A percentile compares a stretch with the other conserved stretches of the same genome.
Conservation (phyloP, 2,888 invertebrate species). For the Drosophila ezoana region DNA sequence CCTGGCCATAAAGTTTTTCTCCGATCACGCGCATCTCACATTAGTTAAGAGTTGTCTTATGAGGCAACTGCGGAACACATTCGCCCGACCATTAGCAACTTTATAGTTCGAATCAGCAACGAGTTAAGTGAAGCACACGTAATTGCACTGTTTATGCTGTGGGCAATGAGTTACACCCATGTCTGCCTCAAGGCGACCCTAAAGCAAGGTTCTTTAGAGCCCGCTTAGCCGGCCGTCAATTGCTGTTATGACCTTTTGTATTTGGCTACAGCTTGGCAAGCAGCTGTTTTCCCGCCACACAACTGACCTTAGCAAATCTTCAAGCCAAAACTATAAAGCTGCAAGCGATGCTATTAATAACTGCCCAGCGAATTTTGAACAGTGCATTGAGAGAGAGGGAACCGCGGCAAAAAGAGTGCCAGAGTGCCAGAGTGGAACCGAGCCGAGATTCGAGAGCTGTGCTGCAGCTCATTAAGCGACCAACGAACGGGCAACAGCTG, state of each 20-base stretch:
- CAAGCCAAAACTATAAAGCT: conserved; percentile 46
- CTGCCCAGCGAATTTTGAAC: conserved; percentile 56
- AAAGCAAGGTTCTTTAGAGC: conserved; percentile 67
- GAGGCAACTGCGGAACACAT: conserved; percentile 51
- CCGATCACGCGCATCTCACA: conserved; percentile 38
- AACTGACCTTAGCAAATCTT: conserved; percentile 67
- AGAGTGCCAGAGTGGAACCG: conserved; percentile 20
- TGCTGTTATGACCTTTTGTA: conserved; percentile 65
- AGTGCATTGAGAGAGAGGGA: conserved; percentile 37
- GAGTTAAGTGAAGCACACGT: conserved; percentile 7
- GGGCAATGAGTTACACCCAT: conserved; percentile 45
- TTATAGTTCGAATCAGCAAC: conserved; percentile 11
- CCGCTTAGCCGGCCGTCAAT: conserved; percentile 51
- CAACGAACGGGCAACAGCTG: conserved; percentile 61
- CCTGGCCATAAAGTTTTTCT: conserved; percentile 10
- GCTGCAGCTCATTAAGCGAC: conserved; percentile 73
- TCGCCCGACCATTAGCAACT: conserved; percentile 29
- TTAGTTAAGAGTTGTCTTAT: conserved; percentile 26
- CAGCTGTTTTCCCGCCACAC: conserved; percentile 57
- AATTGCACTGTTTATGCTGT: conserved; percentile 29
- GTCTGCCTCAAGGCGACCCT: conserved; percentile 56
- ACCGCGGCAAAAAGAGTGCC: conserved; percentile 1
- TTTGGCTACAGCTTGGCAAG: conserved; percentile 30
- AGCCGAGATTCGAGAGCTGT: conserved; percentile 48
- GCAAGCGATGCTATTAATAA: conserved; percentile 63